These are phyloP conservation scores for Drosophila putrida DNA, from an alignment of 2,888 invertebrate species.

Conservation along the genomic window DNA sequence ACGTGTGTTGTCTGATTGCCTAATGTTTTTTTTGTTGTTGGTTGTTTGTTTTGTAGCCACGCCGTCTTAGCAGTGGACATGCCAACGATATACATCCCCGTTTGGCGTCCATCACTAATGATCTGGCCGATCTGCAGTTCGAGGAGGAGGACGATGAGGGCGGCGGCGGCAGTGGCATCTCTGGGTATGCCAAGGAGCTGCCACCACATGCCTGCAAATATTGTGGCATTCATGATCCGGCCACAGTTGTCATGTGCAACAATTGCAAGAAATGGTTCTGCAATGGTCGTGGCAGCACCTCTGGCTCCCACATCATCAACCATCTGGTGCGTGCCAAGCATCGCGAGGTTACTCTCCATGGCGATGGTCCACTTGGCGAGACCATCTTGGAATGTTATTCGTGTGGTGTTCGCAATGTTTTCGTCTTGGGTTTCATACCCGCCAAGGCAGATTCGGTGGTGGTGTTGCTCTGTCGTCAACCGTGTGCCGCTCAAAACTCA, in stretches of 20 bases:
- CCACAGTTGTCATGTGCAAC: conserved; percentile 97
- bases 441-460: conserved; percentile 99
- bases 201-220: conserved; percentile 99
- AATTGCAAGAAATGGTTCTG: conserved; percentile 99
- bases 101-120: conserved; percentile 64
- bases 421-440: conserved; percentile 99
- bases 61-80: conserved; percentile 40
- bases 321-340: conserved; percentile 99
- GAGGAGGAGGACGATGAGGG: conserved; percentile 96
- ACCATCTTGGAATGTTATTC: conserved; percentile 99
- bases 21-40: background rate
- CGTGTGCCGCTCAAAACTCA: conserved; percentile 98
- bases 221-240: conserved; percentile 94
- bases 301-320: conserved; percentile 99
- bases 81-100: conserved; percentile 60
- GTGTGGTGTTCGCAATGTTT: conserved; percentile 99
- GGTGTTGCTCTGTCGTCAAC: conserved; percentile 97
- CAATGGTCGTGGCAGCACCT: conserved; percentile 98
- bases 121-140: conserved; percentile 66
- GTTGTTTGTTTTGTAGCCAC: conserved; percentile 37
- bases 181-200: conserved; percentile 93
- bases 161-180: conserved; percentile 86
- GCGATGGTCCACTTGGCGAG: conserved; percentile 98
- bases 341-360: conserved; percentile 98
- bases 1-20: conserved; percentile 35